Base-by-base conservation (phyloP, 2,797 vertebrate genomes). In the Gadopsis bispinosus region DNA sequence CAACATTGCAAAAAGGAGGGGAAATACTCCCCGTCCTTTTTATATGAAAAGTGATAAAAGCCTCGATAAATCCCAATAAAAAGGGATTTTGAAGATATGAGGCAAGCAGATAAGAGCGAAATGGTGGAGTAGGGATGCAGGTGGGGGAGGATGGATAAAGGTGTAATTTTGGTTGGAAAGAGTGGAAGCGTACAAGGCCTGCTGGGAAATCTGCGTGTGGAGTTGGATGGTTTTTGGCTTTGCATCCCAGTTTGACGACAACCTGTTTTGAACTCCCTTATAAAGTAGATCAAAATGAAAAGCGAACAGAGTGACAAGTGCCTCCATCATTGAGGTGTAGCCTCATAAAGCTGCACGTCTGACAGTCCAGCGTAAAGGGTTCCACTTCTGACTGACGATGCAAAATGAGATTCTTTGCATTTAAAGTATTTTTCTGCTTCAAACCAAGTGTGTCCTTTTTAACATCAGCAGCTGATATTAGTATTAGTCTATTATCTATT, bases 1-100 rank as follows among this genome's bases (percentile, higher is more conserved):
- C 90, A 90, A 87, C 91, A 84, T 87, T 79, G 72, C 79, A 79
- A 83, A 91, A 89, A 87, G 85, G 77, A 87, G 83, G 83, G 89
- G 88, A 88, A 90, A 87, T 84, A 87, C 86, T 90, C 88, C 75
- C 83, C 60, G 39, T 91, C 89, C 86, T 76, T 88, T 89, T 85
- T 83, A 86, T 92, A 90, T 94, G 92, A 94, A 95, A 92, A 93
- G 92, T 92, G 91, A 93, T 94, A 92, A 95, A 94, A 94, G 88
- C 88, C 87, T 87, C 17, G 81, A 93, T 95, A 92, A 94, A 93
- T 91, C 86, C 92, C 93, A 93, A 92, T 95, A 95, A 95, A 95
- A 94, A 91, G 86, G 87, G 92, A 88, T 92, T 39, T 91, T 91
- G 77, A 81, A 89, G 85, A 91, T 86, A 87, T 89, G 87, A 88